Evolutionary conservation across 2,797 vertebrate species (phyloP).

Genomic region (Lithobates pipiens): DNA sequence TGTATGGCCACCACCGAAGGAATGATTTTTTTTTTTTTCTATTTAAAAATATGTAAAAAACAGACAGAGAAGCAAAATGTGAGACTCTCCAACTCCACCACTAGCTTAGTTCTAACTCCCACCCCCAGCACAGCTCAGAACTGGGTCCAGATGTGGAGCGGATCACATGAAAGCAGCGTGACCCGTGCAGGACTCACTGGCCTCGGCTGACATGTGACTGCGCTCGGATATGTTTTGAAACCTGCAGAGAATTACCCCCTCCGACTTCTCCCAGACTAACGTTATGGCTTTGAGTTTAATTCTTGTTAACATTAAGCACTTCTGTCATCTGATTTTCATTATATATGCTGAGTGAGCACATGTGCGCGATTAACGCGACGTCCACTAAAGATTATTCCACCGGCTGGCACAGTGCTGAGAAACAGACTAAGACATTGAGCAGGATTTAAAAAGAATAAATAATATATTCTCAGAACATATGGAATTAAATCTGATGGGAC

Average conservation of each 20-base stretch:
- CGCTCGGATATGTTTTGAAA: too few relatives aligned
- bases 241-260: constrained; percentile 9
- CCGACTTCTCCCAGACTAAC: background rate
- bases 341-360: constrained; percentile 19
- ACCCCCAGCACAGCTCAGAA: background rate
- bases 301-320: background rate
- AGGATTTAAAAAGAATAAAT: background rate
- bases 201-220: background rate
- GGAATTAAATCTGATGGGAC: too few relatives aligned
- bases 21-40: too few relatives aligned
- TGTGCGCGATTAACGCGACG: background rate
- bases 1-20: too few relatives aligned
- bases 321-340: constrained; percentile 25
- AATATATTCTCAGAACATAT: too few relatives aligned
- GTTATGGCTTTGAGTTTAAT: constrained; percentile 3
- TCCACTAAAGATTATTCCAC: background rate
- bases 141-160: background rate
- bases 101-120: too few relatives aligned
- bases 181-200: background rate
- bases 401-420: too few relatives aligned
- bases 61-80: too few relatives aligned
- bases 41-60: too few relatives aligned
- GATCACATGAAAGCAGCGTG: background rate
- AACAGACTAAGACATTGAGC: background rate
- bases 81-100: too few relatives aligned